Base-by-base conservation (phyloP, 1,140 invertebrate species). In the Heliconius hermathena region DNA sequence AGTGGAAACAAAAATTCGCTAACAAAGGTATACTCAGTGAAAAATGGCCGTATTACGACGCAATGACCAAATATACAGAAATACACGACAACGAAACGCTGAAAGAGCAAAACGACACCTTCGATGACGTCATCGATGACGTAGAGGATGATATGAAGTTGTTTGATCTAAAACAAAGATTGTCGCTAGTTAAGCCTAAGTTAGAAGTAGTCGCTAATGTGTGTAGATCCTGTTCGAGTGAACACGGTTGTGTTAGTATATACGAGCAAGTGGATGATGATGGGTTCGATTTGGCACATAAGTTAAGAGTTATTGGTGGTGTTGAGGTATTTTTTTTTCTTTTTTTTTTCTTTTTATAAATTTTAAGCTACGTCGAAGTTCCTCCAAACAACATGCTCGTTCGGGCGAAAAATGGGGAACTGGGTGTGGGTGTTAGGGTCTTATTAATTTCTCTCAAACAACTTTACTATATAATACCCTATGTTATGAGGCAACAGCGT, bases 1-100 rank as follows among this genome's bases (percentile, higher is more conserved):
- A 94, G 93, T 93, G 91, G 91, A 94, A 94, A 83, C 81, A 81
- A 38, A 94, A 94, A 83, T 94, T 93, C 75, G 88, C 89, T 0
- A 89, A 87, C 76, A 91, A 93, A 82, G 93, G 92, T 36, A 88
- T 92, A 70, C 81, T 93, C 8, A 92, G 81, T 74, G 92, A 93
- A 22, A 86, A 89, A 6, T 95, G 94, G 94, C 91, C 92, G 2
- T 95, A 91, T 77, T 95, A 87, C 76, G 91, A 94, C 3, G 89
- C 89, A 3, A 93, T 95, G 87, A 71, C 86, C 1, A 81, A 83
- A 81, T 87, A 87, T 46, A 80, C 79, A 33, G 54, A 88, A 26
- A 76, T 80, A 0, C 74, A 80, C 1, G 74, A 84, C 22, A 76
- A 80, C 16, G 73, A 71, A 22, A 54, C 70, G 11, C 33, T 74